Conservation (phyloP, 1,140 invertebrate species). For the Drosophila ananassae region DNA sequence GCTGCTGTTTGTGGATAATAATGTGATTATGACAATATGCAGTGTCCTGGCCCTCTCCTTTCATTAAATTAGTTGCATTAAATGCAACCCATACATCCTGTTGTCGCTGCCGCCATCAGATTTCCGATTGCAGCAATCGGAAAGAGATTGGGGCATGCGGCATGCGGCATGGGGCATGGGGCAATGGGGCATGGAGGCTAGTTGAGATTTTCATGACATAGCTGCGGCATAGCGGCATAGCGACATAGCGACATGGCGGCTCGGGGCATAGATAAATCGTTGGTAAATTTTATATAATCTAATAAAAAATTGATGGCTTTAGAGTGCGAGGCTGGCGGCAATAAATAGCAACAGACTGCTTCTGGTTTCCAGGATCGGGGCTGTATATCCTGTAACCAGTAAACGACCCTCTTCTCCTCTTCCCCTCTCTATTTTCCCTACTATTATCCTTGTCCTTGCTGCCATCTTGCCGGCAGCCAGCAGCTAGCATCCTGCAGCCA, state of each 20-base stretch:
- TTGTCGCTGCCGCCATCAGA: slow-evolving; percentile 34
- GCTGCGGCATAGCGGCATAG: background rate
- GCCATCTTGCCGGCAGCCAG: slow-evolving; percentile 8
- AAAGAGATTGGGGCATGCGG: slow-evolving; percentile 19
- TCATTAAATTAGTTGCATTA: slow-evolving; percentile 59
- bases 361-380: slow-evolving; percentile 28
- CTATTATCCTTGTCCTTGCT: background rate
- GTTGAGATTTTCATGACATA: slow-evolving; percentile 22
- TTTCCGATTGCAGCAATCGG: slow-evolving; percentile 52
- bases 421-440: background rate
- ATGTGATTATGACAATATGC: slow-evolving; percentile 9
- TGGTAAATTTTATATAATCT: slow-evolving; percentile 82
- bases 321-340: slow-evolving; percentile 70
- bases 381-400: background rate
- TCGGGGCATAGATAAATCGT: slow-evolving; percentile 77
- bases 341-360: slow-evolving; percentile 72
- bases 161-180: too few relatives aligned
- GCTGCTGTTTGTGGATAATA: background rate
- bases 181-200: background rate
- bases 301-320: slow-evolving; percentile 80
- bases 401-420: background rate
- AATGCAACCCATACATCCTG: slow-evolving; percentile 56
- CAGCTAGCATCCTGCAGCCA: too few relatives aligned
- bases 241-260: slow-evolving; percentile 12
- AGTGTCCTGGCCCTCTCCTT: background rate